Evolutionary conservation across 2,797 vertebrate genomes (phyloP).

Genomic region (Smutsia temminckii): DNA sequence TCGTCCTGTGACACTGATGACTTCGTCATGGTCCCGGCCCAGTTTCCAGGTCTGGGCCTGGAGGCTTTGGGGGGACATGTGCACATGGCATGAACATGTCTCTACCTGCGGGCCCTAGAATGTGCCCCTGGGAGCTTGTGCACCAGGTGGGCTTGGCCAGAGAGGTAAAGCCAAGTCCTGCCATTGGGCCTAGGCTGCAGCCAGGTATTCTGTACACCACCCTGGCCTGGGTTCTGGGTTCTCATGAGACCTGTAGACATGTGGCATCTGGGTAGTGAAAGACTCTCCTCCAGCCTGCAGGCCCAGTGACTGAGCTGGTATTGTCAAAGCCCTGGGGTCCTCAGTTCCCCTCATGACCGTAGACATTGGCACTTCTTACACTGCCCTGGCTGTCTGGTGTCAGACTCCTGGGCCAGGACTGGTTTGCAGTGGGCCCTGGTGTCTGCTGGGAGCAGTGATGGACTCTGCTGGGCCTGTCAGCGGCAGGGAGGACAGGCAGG

Average conservation of each 20-base stretch:
- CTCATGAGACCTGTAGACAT: no score
- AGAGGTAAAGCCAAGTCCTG: not conserved
- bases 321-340: not conserved
- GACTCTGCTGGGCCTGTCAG: no score
- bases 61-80: not conserved
- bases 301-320: no score
- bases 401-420: not conserved
- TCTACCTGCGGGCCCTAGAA: not conserved
- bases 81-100: not conserved
- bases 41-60: slow-evolving; percentile 89
- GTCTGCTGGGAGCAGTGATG: not conserved
- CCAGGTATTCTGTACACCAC: no score
- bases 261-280: no score
- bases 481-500: not conserved
- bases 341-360: not conserved
- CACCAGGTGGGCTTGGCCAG: rapidly evolving
- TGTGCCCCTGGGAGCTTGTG: not conserved
- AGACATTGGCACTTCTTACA: not conserved
- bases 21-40: slow-evolving; percentile 95
- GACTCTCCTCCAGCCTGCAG: no score
- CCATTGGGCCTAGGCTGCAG: no score
- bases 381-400: not conserved
- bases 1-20: slow-evolving; percentile 91
- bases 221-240: no score
- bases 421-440: not conserved